These are phyloP conservation scores for Stichopus horrens DNA, from an alignment of 53 echinoderm and acorn worm genomes.

Conservation along the genomic window DNA sequence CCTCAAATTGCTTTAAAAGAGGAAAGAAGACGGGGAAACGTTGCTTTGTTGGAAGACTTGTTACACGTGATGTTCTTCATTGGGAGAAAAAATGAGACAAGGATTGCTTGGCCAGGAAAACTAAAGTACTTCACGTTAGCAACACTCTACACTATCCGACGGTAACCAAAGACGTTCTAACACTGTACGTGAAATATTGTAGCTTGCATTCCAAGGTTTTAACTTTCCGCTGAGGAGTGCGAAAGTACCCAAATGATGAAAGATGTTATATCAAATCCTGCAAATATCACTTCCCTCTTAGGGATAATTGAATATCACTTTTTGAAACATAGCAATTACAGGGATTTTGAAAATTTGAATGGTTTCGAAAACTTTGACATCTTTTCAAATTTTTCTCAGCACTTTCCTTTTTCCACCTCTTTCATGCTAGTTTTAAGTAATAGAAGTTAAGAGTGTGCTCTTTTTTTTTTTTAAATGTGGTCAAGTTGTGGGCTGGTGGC, in stretches of 20 bases:
- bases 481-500: too few relatives aligned
- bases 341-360: too few relatives aligned
- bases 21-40: slow-evolving; percentile 8
- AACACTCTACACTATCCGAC: background rate
- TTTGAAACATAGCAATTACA: too few relatives aligned
- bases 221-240: background rate
- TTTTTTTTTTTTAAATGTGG: too few relatives aligned
- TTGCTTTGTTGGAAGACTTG: background rate
- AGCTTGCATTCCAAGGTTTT: slow-evolving; percentile 5
- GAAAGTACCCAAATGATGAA: background rate
- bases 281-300: background rate
- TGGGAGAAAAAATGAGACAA: slow-evolving; percentile 21
- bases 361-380: too few relatives aligned
- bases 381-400: too few relatives aligned
- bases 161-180: background rate
- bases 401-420: too few relatives aligned
- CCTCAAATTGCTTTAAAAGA: slow-evolving; percentile 25
- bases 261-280: background rate
- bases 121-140: background rate
- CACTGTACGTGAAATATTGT: background rate
- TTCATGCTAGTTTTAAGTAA: too few relatives aligned
- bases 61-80: slow-evolving; percentile 7
- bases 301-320: too few relatives aligned
- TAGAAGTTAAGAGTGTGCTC: too few relatives aligned
- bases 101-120: background rate